These are phyloP conservation scores for Balearica regulorum DNA, from an alignment of 2,797 vertebrate species.

Conservation along the genomic window DNA sequence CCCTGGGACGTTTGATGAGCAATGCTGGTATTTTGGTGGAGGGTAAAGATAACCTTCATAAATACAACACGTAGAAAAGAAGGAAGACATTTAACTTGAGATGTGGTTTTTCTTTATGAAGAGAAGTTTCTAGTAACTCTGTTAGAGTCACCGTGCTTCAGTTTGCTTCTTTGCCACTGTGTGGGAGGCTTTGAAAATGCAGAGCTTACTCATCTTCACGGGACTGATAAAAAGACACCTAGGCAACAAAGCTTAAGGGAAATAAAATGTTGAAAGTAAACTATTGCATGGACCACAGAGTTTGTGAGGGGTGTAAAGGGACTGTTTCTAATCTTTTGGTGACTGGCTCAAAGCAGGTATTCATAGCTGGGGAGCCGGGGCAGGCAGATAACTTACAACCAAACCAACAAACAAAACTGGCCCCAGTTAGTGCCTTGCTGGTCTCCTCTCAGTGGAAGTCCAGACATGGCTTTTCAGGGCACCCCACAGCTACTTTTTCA, in stretches of 20 bases:
- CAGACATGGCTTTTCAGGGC: background rate
- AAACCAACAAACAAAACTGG: background rate
- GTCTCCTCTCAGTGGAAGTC: background rate
- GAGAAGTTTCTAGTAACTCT: constrained; percentile 36
- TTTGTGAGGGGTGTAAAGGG: background rate
- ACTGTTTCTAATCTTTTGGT: background rate
- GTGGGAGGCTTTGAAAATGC: constrained; percentile 55
- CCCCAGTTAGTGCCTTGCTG: background rate
- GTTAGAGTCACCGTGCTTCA: background rate
- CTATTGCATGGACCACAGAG: background rate
- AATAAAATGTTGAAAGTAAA: constrained; percentile 7
- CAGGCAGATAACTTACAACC: background rate
- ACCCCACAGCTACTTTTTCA: background rate
- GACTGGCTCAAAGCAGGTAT: background rate
- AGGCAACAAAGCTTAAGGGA: constrained; percentile 49
- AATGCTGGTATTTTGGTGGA: background rate
- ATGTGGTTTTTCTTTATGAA: background rate
- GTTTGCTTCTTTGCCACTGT: constrained; percentile 36
- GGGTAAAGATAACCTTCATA: background rate
- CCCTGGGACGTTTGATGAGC: background rate
- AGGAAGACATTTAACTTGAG: background rate
- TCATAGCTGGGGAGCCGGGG: background rate
- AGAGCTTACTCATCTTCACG: constrained; percentile 62
- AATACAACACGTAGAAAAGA: background rate
- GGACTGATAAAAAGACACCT: constrained; percentile 48